phyloP scores from a whole-genome alignment of 2,113 vertebrate genomes.

The Carassius gibelio region DNA sequence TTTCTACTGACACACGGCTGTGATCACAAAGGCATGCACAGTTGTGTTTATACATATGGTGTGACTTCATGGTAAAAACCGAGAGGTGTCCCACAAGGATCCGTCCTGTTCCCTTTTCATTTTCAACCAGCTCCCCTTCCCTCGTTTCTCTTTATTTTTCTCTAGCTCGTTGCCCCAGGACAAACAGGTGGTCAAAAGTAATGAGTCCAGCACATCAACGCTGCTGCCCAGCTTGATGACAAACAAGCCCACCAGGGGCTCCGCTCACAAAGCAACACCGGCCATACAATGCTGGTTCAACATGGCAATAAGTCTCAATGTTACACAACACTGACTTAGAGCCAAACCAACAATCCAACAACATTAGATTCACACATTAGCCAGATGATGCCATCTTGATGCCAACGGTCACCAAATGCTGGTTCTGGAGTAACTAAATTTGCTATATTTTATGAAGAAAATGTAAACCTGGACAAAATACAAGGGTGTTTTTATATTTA shows the following conservation, averaged over 20 bases:
- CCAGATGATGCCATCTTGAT: constrained; percentile 6
- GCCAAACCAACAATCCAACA: constrained; percentile 37
- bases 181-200: constrained; percentile 79
- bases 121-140: constrained; percentile 26
- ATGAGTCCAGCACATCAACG: constrained; percentile 75
- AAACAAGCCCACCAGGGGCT: constrained; percentile 70
- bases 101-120: constrained; percentile 20
- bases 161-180: constrained; percentile 65
- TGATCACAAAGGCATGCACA: constrained; percentile 58
- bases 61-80: constrained; percentile 37
- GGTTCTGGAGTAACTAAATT: background rate
- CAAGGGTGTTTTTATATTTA: background rate
- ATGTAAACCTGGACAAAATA: background rate
- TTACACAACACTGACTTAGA: constrained; percentile 33
- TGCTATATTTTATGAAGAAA: background rate
- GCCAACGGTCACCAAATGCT: constrained; percentile 5
- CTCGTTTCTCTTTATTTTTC: constrained; percentile 5
- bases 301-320: constrained; percentile 23
- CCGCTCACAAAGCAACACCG: constrained; percentile 36
- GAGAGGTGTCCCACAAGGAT: constrained; percentile 49
- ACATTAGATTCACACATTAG: background rate
- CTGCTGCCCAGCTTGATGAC: constrained; percentile 65
- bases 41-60: constrained; percentile 35
- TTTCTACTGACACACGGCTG: constrained; percentile 53
- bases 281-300: constrained; percentile 13